Percentiles rank a stretch among this genome's conserved stretches.
phyloP scores from a whole-genome alignment of 2,113 vertebrate species.

The Regulus satrapa region DNA sequence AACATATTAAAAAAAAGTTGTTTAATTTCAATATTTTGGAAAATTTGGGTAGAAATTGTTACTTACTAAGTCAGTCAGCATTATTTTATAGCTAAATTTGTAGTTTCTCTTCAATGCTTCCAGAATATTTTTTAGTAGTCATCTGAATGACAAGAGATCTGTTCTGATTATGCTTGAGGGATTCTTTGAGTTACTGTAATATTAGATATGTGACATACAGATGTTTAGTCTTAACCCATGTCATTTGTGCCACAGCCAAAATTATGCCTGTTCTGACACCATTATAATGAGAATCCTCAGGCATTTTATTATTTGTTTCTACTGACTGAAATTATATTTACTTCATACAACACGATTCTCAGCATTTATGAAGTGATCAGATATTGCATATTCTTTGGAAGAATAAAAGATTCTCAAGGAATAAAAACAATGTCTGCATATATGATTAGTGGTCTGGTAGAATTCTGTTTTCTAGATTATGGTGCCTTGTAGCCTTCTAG shows the following conservation, averaged over 20 bases:
- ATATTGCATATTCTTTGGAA: neutral
- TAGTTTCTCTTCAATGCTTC: neutral
- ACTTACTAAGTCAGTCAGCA: neutral
- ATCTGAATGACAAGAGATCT: neutral
- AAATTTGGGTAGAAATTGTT: neutral
- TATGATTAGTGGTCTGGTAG: neutral
- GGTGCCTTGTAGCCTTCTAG: neutral
- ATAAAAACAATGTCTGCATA: neutral
- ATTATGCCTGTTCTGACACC: neutral
- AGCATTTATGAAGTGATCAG: neutral
- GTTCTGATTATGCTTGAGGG: neutral
- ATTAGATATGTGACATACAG: neutral
- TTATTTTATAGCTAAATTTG: neutral
- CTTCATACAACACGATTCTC: neutral
- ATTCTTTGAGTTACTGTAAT: neutral
- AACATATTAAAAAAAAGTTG: neutral
- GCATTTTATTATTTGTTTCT: neutral
- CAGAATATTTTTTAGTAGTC: neutral
- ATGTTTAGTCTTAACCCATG: neutral
- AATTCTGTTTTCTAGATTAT: neutral
- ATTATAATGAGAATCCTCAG: neutral
- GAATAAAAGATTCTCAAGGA: neutral
- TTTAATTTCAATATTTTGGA: neutral
- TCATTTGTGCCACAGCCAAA: neutral
- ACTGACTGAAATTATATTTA: neutral